phyloP scores from a whole-genome alignment of 2,797 vertebrate genomes.

The Gymnothorax javanicus region DNA sequence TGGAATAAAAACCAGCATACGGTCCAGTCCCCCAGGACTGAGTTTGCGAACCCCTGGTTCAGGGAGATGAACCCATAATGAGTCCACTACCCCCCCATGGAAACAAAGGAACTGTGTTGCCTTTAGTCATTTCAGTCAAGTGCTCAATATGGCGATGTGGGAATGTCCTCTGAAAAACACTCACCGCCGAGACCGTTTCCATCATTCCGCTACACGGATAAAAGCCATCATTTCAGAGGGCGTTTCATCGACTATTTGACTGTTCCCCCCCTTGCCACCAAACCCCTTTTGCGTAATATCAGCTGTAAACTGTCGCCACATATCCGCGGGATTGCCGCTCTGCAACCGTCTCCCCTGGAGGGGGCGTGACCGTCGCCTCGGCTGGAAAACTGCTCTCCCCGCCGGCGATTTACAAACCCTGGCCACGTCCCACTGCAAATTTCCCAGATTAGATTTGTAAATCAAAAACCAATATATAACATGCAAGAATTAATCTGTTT shows the following conservation, averaged over 20 bases:
- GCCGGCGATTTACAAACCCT: constrained; percentile 56
- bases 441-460: constrained; percentile 94
- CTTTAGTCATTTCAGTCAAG: constrained; percentile 39
- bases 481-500: constrained; percentile 96
- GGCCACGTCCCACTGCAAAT: constrained; percentile 79
- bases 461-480: constrained; percentile 92
- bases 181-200: constrained; percentile 40
- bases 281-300: constrained; percentile 42
- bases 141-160: constrained; percentile 40
- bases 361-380: constrained; percentile 5
- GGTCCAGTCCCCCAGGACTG: too few relatives aligned
- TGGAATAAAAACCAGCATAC: too few relatives aligned
- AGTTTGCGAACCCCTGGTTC: too few relatives aligned
- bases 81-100: background rate
- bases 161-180: constrained; percentile 49
- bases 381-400: background rate
- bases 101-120: too few relatives aligned
- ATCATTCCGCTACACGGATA: constrained; percentile 51
- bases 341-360: constrained; percentile 3
- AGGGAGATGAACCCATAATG: background rate
- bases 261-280: constrained; percentile 46
- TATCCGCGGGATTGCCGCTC: constrained; percentile 1
- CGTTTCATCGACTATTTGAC: constrained; percentile 58
- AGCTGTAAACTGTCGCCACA: constrained; percentile 55
- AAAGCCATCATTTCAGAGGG: constrained; percentile 51